These are phyloP conservation scores for Drosophila meridionalis DNA, from an alignment of 2,888 invertebrate species.

Conservation along the genomic window DNA sequence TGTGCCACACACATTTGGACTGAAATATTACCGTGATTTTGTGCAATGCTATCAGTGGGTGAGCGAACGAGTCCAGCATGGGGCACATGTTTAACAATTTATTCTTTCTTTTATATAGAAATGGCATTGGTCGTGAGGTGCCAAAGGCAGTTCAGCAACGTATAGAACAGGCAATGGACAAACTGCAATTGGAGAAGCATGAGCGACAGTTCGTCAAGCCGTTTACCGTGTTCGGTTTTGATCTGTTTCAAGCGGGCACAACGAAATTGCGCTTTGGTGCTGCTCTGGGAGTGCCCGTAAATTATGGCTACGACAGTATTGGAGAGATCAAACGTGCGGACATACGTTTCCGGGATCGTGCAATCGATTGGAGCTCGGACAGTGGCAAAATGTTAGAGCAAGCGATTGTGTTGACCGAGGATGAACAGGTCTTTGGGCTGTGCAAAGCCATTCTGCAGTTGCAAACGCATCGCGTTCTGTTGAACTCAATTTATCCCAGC, in stretches of 20 bases:
- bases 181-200: slow-evolving; percentile 86
- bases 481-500: slow-evolving; percentile 87
- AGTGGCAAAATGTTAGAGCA: slow-evolving; percentile 88
- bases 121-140: slow-evolving; percentile 87
- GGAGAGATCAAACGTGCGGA: slow-evolving; percentile 87
- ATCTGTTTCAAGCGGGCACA: slow-evolving; percentile 89
- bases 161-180: slow-evolving; percentile 87
- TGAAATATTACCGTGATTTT: slow-evolving; percentile 88
- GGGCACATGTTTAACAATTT: slow-evolving; percentile 36
- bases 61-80: neutral
- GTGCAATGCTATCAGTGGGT: slow-evolving; percentile 88
- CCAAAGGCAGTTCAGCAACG: slow-evolving; percentile 86
- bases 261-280: slow-evolving; percentile 87
- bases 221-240: slow-evolving; percentile 91
- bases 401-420: slow-evolving; percentile 90
- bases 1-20: slow-evolving; percentile 87
- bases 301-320: slow-evolving; percentile 87
- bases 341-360: slow-evolving; percentile 88
- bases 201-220: slow-evolving; percentile 87
- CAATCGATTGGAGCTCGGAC: slow-evolving; percentile 88
- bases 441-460: slow-evolving; percentile 90
- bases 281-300: slow-evolving; percentile 90
- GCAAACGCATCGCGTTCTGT: slow-evolving; percentile 87
- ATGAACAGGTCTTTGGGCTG: slow-evolving; percentile 92
- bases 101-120: slow-evolving; percentile 84